Evolutionary conservation across 2,797 vertebrate species (phyloP).

Genomic region (Peromyscus melanophrys): DNA sequence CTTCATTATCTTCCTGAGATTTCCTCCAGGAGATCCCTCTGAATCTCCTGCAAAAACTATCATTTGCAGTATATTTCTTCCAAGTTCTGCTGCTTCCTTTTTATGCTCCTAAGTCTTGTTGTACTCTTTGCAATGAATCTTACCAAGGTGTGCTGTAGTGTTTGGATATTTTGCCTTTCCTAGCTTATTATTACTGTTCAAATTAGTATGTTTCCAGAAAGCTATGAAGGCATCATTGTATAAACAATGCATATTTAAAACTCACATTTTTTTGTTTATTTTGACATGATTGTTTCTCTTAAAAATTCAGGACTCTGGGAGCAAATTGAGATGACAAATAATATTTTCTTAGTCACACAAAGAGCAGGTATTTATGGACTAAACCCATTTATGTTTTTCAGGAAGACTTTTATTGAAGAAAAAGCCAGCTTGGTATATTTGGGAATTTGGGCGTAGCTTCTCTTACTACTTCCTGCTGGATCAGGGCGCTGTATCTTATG

Average conservation of each 20-base stretch:
- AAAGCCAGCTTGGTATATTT: neutral
- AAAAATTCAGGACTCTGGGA: neutral
- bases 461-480: too few species aligned
- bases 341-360: neutral
- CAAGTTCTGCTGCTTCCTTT: neutral
- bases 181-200: neutral
- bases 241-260: neutral
- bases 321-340: neutral
- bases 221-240: neutral
- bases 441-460: too few species aligned
- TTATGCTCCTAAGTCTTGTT: neutral
- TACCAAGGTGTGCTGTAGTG: neutral
- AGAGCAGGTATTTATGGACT: neutral
- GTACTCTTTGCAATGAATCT: neutral
- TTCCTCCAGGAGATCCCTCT: neutral
- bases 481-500: too few species aligned
- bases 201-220: neutral
- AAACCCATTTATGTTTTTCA: neutral
- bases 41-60: neutral
- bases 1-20: neutral
- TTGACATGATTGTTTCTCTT: neutral
- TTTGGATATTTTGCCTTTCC: neutral
- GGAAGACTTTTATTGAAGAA: neutral
- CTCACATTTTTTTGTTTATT: neutral
- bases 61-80: rapidly evolving